These are phyloP conservation scores for Subanguina moxae DNA, from an alignment of 1,140 invertebrate species.

Conservation along the genomic window DNA sequence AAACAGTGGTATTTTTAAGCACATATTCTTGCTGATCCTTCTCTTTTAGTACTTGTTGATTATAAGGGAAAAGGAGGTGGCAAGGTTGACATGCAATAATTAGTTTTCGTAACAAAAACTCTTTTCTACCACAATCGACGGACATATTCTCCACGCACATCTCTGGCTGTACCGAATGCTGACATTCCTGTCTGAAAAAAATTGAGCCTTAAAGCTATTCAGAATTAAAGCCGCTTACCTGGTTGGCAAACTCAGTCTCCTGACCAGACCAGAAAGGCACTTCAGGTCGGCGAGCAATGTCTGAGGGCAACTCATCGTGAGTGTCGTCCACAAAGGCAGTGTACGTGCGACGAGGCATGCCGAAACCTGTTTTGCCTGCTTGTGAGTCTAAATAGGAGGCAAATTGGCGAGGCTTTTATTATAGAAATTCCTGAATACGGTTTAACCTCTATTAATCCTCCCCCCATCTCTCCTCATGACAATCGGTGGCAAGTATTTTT, in stretches of 20 bases:
- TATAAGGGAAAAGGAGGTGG: no score
- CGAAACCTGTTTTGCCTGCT: conserved; percentile 53
- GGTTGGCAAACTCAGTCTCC: conserved; percentile 57
- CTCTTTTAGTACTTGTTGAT: no score
- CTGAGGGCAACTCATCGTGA: conserved; percentile 57
- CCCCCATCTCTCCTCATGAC: no score
- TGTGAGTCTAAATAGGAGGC: conserved; percentile 37
- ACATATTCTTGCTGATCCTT: no score
- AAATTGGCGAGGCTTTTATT: no score
- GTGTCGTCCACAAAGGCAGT: conserved; percentile 56
- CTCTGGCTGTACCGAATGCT: conserved; percentile 57
- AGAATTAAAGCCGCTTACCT: conserved; percentile 14
- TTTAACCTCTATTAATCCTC: no score
- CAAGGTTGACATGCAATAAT: no score
- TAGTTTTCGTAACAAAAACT: neutral
- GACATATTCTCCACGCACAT: conserved; percentile 58
- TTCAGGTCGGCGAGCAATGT: conserved; percentile 55
- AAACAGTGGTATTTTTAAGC: no score
- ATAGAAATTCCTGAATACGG: neutral
- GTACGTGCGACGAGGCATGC: conserved; percentile 53
- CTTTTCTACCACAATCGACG: conserved; percentile 53
- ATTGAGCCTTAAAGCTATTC: neutral
- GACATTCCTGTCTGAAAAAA: conserved; percentile 50
- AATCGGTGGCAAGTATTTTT: no score
- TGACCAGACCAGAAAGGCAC: conserved; percentile 59